Evolutionary conservation across 2,113 vertebrate species (phyloP).

Genomic region (Alethe castanea): DNA sequence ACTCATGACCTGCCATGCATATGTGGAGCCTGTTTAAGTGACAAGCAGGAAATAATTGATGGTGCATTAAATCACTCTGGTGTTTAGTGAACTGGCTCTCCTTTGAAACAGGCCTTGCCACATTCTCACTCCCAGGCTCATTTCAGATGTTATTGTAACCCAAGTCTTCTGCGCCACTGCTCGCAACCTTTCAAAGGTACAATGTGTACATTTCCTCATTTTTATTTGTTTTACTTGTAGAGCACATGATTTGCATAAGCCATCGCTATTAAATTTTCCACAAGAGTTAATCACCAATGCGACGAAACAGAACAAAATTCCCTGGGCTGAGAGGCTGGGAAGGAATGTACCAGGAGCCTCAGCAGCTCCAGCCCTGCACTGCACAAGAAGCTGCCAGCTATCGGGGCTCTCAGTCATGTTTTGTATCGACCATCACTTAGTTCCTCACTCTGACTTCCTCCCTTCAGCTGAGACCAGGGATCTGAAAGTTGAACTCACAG

Average conservation of each 20-base stretch:
- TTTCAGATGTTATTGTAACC: constrained; percentile 87
- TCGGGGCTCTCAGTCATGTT: background rate
- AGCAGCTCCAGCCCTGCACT: background rate
- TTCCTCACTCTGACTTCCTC: background rate
- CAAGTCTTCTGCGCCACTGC: constrained; percentile 72
- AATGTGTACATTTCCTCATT: constrained; percentile 70
- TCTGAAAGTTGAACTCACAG: background rate
- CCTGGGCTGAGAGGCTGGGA: background rate
- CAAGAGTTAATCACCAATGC: background rate
- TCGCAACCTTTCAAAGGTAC: constrained; percentile 76
- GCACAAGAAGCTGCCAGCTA: background rate
- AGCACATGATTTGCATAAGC: constrained; percentile 68
- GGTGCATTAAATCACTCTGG: constrained; percentile 81
- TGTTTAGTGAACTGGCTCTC: constrained; percentile 76
- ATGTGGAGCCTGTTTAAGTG: constrained; percentile 87
- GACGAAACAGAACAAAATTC: constrained; percentile 32
- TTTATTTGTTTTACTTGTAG: constrained; percentile 74
- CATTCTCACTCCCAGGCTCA: constrained; percentile 76
- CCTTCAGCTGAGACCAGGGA: background rate
- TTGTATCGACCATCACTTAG: background rate
- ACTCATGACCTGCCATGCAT: constrained; percentile 80
- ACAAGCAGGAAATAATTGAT: constrained; percentile 89
- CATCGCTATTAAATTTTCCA: constrained; percentile 61
- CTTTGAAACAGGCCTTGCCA: constrained; percentile 63
- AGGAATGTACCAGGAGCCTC: background rate